A percentile compares a stretch with the other conserved stretches of the same genome.
These are phyloP conservation scores for Hydriomena furcata DNA, from an alignment of 2,888 invertebrate species.

Conservation along the genomic window DNA sequence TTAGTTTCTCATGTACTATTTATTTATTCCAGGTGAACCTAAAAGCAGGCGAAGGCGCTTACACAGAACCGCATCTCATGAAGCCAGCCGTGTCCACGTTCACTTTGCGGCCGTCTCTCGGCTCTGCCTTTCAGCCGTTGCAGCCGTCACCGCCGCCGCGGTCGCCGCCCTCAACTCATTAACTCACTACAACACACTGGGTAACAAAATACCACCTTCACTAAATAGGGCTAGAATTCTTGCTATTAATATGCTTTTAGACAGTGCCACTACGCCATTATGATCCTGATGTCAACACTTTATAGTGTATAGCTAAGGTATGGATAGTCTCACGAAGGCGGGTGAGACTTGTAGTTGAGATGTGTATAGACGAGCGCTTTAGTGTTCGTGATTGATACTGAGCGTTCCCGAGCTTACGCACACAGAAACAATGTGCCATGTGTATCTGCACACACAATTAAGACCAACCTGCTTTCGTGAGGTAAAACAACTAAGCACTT, in stretches of 20 bases:
- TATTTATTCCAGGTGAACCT: slow-evolving; percentile 80
- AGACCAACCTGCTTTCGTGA: no score
- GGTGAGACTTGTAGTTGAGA: no score
- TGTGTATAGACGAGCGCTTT: no score
- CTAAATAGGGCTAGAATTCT: neutral
- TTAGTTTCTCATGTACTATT: neutral
- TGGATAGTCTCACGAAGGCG: no score
- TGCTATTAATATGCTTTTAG: slow-evolving; percentile 3
- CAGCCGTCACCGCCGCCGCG: slow-evolving; percentile 58
- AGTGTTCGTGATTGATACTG: no score
- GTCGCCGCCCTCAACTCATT: slow-evolving; percentile 39
- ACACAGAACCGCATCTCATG: slow-evolving; percentile 64
- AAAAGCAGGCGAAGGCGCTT: slow-evolving; percentile 79
- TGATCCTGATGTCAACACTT: no score
- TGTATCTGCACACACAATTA: no score
- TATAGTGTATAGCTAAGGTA: no score
- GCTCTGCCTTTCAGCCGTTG: slow-evolving; percentile 91
- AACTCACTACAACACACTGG: slow-evolving; percentile 23
- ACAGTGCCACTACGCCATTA: no score
- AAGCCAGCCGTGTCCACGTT: slow-evolving; percentile 87
- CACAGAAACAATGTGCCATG: no score
- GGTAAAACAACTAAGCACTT: no score
- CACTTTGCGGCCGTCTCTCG: slow-evolving; percentile 90
- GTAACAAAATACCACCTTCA: slow-evolving; percentile 3
- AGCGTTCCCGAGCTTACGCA: no score